Evolutionary conservation across 2,113 vertebrate species (phyloP), one percentile per base, ranked within the genome.

Genomic region (Scomber colias): DNA sequence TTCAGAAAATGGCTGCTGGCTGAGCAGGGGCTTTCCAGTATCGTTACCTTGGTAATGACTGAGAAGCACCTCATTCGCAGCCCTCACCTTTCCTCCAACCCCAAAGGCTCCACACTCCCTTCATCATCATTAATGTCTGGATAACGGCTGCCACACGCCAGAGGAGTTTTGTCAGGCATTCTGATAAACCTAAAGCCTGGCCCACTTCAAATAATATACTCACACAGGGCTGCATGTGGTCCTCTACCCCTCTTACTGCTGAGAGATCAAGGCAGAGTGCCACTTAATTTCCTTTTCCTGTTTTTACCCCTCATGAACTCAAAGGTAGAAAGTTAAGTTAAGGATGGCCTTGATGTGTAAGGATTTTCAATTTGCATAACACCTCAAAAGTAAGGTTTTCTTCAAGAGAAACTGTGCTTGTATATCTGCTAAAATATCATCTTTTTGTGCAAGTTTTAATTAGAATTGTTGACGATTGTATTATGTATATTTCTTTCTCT

Each of bases 121-220:
- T 87, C 75, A 92, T 94, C 90, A 93, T 90, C 91, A 87, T 93
- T 93, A 93, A 89, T 89, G 89, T 89, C 85, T 83, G 57, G 72
- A 89, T 90, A 89, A 91, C 79, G 17, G 79, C 81, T 75, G 40
- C 72, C 11, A 12, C 81, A 45, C 63, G 49, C 86, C 76, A 83
- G 86, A 84, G 69, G 77, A 89, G 75, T 76, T 74, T 71, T 90
- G 67, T 88, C 87, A 88, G 79, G 56, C 75, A 53, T 68, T 78
- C 69, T 85, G 87, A 92, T 84, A 83, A 87, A 91, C 75, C 62
- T 81, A 87, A 86, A 48, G 73, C 64, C 75, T 84, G 65, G 71
- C 69, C 65, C 63, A 79, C 71, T 89, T 92, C 70, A 87, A 86
- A 85, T 24, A 77, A 71, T 51, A 74, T 64, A 71, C 11, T 59